These are phyloP conservation scores for Pluvialis apricaria DNA, from an alignment of 2,113 vertebrate genomes.

Conservation along the genomic window DNA sequence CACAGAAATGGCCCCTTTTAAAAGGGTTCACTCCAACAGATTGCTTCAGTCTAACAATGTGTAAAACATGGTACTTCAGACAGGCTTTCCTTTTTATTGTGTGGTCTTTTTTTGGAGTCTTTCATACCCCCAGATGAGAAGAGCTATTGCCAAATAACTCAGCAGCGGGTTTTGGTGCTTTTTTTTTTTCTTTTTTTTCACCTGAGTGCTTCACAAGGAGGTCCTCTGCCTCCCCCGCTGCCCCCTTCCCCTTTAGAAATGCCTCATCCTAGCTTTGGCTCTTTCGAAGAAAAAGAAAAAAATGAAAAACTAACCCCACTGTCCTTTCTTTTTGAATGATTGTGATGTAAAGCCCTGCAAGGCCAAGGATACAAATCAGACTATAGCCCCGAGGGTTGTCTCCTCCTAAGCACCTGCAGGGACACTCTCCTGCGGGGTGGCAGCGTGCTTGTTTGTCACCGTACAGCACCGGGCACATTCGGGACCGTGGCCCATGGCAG, in stretches of 20 bases:
- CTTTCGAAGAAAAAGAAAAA: background rate
- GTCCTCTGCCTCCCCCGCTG: background rate
- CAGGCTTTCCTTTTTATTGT: conserved; percentile 28
- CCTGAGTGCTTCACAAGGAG: background rate
- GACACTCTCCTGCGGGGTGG: rapidly evolving
- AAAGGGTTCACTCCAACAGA: conserved; percentile 40
- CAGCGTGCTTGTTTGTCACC: background rate
- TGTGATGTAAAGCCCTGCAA: background rate
- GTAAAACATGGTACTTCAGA: conserved; percentile 39
- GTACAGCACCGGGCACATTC: rapidly evolving
- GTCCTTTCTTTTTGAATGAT: background rate
- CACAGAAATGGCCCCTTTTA: conserved; percentile 51
- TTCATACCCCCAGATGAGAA: background rate
- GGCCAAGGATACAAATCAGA: background rate
- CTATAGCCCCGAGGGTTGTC: background rate
- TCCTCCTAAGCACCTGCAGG: background rate
- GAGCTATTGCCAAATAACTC: background rate
- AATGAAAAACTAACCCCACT: background rate
- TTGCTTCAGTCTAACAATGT: background rate
- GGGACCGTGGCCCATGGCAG: rapidly evolving
- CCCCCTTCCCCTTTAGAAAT: background rate
- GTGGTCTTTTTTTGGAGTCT: background rate
- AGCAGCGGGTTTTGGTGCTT: background rate
- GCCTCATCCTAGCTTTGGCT: background rate
- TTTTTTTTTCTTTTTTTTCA: background rate